Percentiles rank a stretch among this genome's conserved stretches.
Conservation (phyloP, 2,888 invertebrate species). For the Steinernema carpocapsae region DNA sequence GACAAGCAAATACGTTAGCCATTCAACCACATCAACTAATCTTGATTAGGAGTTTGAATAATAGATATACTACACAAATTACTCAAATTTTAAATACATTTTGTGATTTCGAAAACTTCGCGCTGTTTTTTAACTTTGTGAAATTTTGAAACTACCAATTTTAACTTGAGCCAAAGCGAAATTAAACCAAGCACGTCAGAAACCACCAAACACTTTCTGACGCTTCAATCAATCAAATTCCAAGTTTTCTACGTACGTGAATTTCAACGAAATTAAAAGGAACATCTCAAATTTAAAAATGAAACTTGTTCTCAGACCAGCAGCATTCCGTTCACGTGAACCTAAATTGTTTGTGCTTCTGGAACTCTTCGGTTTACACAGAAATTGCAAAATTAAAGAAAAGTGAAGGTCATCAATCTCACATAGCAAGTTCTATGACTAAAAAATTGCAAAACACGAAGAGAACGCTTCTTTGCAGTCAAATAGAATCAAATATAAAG, state of each 20-base stretch:
- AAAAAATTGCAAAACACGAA: too few relatives aligned
- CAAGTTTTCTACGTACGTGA: not conserved
- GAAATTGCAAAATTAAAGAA: too few relatives aligned
- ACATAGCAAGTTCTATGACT: too few relatives aligned
- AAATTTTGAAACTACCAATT: not conserved
- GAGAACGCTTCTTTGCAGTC: too few relatives aligned
- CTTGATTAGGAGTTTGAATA: not conserved
- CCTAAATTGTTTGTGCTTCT: too few relatives aligned
- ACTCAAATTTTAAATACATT: not conserved
- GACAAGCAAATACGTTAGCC: not conserved
- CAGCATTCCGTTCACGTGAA: too few relatives aligned
- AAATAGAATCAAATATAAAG: too few relatives aligned
- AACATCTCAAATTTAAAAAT: not conserved
- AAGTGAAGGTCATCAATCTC: too few relatives aligned
- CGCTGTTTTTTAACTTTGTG: not conserved
- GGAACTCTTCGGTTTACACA: too few relatives aligned
- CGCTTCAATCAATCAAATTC: not conserved
- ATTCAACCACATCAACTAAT: not conserved
- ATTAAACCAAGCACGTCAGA: not conserved
- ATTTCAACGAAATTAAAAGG: not conserved
- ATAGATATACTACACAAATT: not conserved
- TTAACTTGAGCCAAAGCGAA: not conserved
- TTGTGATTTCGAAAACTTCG: not conserved
- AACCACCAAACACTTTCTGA: not conserved
- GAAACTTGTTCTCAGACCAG: not conserved